phyloP scores from a whole-genome alignment of 2,888 invertebrate species.

The Lymantria dispar region DNA sequence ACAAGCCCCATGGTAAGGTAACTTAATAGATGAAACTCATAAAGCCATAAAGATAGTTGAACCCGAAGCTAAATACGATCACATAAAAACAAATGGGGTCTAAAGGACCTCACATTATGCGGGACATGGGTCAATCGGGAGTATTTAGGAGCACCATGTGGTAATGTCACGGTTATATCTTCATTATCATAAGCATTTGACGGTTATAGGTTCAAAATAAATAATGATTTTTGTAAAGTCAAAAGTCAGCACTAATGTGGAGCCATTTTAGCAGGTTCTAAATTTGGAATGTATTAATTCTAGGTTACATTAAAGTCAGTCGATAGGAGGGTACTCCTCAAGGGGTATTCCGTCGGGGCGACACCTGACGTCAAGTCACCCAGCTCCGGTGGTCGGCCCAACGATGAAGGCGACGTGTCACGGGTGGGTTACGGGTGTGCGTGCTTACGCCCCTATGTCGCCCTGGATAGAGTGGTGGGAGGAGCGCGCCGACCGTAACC shows the following conservation, averaged over 20 bases:
- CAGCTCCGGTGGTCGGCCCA: no score
- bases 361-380: no score
- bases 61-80: slow-evolving; percentile 29
- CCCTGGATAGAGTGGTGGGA: no score
- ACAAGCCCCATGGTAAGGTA: not conserved
- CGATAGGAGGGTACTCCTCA: no score
- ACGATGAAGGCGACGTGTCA: no score
- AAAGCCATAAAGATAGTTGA: slow-evolving; percentile 17
- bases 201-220: slow-evolving; percentile 5
- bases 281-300: no score
- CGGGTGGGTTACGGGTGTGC: no score
- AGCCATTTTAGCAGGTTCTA: no score
- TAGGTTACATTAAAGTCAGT: no score
- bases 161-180: slow-evolving; percentile 25
- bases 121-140: slow-evolving; percentile 29
- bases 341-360: no score
- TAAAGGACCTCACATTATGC: slow-evolving; percentile 25
- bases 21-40: not conserved
- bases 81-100: slow-evolving; percentile 32
- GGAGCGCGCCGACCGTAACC: no score
- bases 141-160: slow-evolving; percentile 25
- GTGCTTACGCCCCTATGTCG: no score
- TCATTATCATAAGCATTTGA: slow-evolving; percentile 21
- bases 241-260: not conserved
- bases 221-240: not conserved